These are phyloP conservation scores for Mimumesa dahlbomi DNA, from an alignment of 2,888 invertebrate species.

Conservation along the genomic window DNA sequence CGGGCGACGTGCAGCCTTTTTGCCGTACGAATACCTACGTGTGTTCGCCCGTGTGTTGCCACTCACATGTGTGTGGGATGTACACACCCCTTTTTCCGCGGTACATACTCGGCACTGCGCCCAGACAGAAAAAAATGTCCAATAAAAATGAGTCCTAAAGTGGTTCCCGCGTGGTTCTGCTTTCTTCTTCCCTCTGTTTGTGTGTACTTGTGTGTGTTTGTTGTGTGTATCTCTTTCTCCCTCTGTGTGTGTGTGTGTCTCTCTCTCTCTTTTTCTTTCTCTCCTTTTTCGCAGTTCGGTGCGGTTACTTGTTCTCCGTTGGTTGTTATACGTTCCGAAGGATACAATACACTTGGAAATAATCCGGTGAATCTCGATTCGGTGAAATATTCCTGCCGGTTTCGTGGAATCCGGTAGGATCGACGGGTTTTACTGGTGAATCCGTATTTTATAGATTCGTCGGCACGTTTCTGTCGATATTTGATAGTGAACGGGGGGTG, in stretches of 20 bases:
- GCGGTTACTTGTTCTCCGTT: not conserved
- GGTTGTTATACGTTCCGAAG: too few species aligned
- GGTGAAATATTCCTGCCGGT: too few species aligned
- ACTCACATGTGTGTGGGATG: constrained; percentile 20
- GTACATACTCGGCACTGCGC: constrained; percentile 51
- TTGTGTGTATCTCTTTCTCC: not conserved
- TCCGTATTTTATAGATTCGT: too few species aligned
- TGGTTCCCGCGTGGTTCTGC: constrained; percentile 61
- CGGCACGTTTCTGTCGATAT: too few species aligned
- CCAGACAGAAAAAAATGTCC: constrained; percentile 67
- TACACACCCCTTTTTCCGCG: constrained; percentile 58
- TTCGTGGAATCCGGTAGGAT: too few species aligned
- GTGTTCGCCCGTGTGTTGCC: not conserved
- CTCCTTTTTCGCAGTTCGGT: constrained; percentile 4
- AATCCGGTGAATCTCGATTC: too few species aligned
- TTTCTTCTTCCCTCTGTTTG: constrained; percentile 24
- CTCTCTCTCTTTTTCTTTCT: constrained; percentile 12
- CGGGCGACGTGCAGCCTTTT: constrained; percentile 45
- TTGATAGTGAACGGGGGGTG: too few species aligned
- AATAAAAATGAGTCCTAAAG: constrained; percentile 72
- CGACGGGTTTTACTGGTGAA: too few species aligned
- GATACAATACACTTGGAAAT: not conserved
- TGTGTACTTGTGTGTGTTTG: constrained; percentile 33
- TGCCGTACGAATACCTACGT: constrained; percentile 21
- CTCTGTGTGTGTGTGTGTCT: not conserved